Evolutionary conservation across 1,140 invertebrate species (phyloP).

Genomic region (Bombus pascuorum): DNA sequence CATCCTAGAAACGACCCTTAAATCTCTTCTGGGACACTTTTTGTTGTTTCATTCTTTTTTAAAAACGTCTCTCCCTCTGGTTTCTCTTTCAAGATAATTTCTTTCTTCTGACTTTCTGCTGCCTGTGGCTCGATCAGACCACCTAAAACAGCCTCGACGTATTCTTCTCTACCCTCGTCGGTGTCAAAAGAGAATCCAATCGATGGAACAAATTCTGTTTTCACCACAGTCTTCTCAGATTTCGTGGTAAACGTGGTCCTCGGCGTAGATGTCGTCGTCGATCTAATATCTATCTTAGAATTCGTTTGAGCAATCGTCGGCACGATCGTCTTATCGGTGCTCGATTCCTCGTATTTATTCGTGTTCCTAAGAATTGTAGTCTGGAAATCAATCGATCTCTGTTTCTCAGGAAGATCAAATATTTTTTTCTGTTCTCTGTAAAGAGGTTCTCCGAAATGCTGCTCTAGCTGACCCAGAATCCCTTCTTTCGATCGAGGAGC

Average conservation of each 20-base stretch:
- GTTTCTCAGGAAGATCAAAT: conserved; percentile 48
- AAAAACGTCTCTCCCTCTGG: background rate
- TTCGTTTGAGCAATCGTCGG: background rate
- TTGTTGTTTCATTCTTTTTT: conserved; percentile 35
- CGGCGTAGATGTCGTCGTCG: conserved; percentile 1
- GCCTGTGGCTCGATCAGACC: conserved; percentile 68
- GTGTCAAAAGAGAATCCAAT: conserved; percentile 76
- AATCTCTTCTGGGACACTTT: background rate
- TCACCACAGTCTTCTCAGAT: conserved; percentile 60
- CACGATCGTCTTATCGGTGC: background rate
- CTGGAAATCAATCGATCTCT: conserved; percentile 49
- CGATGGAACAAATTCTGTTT: conserved; percentile 78
- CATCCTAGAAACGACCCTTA: background rate
- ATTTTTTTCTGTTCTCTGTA: background rate
- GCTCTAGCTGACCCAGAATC: conserved; percentile 48
- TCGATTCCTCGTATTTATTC: background rate
- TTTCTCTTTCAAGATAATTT: background rate
- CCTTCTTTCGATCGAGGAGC: conserved; percentile 40
- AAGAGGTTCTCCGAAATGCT: conserved; percentile 60
- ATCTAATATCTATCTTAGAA: background rate
- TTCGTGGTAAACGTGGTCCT: conserved; percentile 1
- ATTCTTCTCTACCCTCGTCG: conserved; percentile 71
- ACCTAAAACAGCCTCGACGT: conserved; percentile 73
- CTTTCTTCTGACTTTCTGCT: conserved; percentile 9
- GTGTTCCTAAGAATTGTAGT: conserved; percentile 13